These are phyloP conservation scores for Psilopogon haemacephalus DNA, from an alignment of 2,113 vertebrate species.

Conservation along the genomic window DNA sequence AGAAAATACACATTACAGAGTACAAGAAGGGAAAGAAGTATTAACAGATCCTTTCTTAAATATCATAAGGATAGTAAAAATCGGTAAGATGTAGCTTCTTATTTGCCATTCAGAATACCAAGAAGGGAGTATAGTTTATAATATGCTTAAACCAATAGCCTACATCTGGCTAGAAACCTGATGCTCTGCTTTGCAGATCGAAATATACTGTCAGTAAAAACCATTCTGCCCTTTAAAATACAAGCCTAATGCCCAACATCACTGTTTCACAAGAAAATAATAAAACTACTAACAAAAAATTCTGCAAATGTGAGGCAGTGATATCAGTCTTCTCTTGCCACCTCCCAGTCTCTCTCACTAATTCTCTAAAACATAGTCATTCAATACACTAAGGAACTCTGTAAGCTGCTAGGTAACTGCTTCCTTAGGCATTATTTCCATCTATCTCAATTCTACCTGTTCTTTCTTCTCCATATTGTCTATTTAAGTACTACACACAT, in stretches of 20 bases:
- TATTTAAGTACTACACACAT: background rate
- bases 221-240: background rate
- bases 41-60: background rate
- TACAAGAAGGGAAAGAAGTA: background rate
- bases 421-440: background rate
- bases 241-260: background rate
- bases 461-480: background rate
- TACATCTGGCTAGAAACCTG: background rate
- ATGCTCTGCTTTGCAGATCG: background rate
- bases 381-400: background rate
- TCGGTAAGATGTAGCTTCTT: background rate
- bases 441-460: background rate
- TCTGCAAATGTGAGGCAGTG: background rate
- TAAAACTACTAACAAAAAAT: background rate
- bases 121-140: background rate
- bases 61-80: background rate
- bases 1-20: fast-evolving
- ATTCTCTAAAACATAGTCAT: background rate
- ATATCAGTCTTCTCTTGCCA: background rate
- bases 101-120: background rate
- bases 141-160: background rate
- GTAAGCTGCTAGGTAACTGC: background rate
- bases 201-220: background rate
- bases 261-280: background rate
- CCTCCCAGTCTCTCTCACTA: background rate